Percentiles rank a stretch among this genome's conserved stretches.
These are phyloP conservation scores for Antechinus stuartii DNA, from an alignment of 2,113 vertebrate species.

Conservation along the genomic window DNA sequence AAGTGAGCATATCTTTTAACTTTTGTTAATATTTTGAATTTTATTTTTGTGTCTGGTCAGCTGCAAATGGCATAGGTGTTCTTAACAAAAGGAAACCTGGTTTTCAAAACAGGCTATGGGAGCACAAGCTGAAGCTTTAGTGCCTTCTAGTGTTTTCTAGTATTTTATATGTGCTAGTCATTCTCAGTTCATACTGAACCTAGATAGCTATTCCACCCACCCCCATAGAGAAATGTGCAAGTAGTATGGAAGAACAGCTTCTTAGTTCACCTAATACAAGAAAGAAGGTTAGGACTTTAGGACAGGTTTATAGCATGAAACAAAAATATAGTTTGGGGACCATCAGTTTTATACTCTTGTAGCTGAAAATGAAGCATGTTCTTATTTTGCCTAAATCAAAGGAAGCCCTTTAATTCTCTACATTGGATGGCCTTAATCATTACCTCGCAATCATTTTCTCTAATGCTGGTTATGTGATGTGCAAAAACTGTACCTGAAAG, in stretches of 20 bases:
- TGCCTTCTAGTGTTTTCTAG: constrained; percentile 87
- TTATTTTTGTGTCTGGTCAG: constrained; percentile 82
- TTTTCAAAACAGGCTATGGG: constrained; percentile 78
- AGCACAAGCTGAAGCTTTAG: constrained; percentile 89
- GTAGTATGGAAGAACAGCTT: constrained; percentile 64
- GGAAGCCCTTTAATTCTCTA: constrained; percentile 69
- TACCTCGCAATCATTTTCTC: constrained; percentile 77
- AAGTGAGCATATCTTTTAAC: constrained; percentile 78
- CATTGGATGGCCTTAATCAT: constrained; percentile 82
- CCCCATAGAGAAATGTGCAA: constrained; percentile 74
- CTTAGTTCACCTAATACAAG: constrained; percentile 69
- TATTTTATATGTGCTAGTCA: constrained; percentile 78
- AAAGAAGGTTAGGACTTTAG: constrained; percentile 69
- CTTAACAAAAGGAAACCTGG: constrained; percentile 71
- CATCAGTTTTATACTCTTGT: constrained; percentile 78
- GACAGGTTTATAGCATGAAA: constrained; percentile 69
- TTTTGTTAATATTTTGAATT: constrained; percentile 74
- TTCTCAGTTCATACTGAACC: constrained; percentile 65
- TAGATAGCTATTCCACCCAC: constrained; percentile 73
- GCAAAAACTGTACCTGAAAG: constrained; percentile 67
- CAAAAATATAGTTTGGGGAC: constrained; percentile 78
- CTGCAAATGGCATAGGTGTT: constrained; percentile 81
- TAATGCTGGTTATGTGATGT: constrained; percentile 54
- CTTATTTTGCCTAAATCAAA: constrained; percentile 73
- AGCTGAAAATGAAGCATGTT: constrained; percentile 74